These are phyloP conservation scores for Paralichthys olivaceus DNA, from an alignment of 2,113 vertebrate species.

Conservation along the genomic window DNA sequence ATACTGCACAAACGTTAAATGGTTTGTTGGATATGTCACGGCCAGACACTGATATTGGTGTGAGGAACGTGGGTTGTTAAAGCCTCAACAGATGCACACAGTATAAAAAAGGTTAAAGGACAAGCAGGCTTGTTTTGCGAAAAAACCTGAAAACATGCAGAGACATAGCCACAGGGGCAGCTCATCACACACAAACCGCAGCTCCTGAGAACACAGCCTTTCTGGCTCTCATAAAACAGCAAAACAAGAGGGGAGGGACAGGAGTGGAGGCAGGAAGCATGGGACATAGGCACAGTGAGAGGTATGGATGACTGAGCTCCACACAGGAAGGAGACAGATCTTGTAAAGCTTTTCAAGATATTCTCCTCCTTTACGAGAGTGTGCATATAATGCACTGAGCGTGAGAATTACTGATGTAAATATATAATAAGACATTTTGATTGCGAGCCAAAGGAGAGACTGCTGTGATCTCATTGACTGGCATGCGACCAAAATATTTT, in stretches of 20 bases:
- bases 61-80: background rate
- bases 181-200: constrained; percentile 13
- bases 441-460: background rate
- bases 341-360: constrained; percentile 58
- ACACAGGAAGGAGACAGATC: constrained; percentile 69
- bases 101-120: background rate
- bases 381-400: background rate
- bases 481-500: constrained; percentile 25
- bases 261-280: constrained; percentile 42
- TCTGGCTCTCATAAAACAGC: constrained; percentile 72
- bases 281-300: constrained; percentile 68
- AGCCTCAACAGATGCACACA: background rate
- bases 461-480: constrained; percentile 34
- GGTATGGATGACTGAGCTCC: constrained; percentile 54
- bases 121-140: background rate
- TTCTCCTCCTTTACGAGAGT: constrained; percentile 35
- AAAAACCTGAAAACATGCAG: background rate
- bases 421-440: constrained; percentile 26
- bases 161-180: background rate
- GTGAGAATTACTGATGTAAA: constrained; percentile 51
- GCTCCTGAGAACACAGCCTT: constrained; percentile 62
- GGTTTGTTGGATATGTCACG: background rate
- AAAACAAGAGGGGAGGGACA: constrained; percentile 62
- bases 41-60: background rate
- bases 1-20: background rate